Base-by-base conservation (phyloP, 1,140 invertebrate genomes). In the Prorops nasuta region DNA sequence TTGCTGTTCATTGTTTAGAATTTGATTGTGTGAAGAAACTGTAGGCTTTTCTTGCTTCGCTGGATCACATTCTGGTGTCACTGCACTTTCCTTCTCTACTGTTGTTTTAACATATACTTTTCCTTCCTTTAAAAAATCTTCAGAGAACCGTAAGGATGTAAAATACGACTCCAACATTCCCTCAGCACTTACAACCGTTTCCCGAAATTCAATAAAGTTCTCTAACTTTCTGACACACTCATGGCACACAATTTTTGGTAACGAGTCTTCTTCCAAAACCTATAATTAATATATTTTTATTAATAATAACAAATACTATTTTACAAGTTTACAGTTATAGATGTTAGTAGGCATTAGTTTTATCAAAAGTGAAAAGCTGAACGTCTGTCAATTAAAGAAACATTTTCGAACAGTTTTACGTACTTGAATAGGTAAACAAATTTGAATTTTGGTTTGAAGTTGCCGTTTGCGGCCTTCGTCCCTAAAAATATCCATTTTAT, bases 191-290 rank as follows among this genome's bases (percentile, higher is more conserved):
- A 81, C 75, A 52, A 85, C 86, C n/a, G 82, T 80, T 54, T 84
- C 80, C 46, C 84, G 71, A 63, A 87, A 86, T 16, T 81, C 79
- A 56, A 80, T 79, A 42, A 80, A 83, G 28, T 73, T 80, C 43
- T 88, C 85, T 36, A 87, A 57, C 50, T 83, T 83, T 53, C 80
- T 79, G 22, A 86, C 66, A 61, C 86, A 88, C 35, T 81, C 79
- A 3, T 78, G 77, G 59, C 86, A 88, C n/a, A 88, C 79, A 16
- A 84, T 83, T 78, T 87, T 87, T 40, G 86, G 86, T 46, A 88
- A 66, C 9, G 82, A 84, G 68, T 87, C 85, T 58, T 84, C 83
- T 66, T 86, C 85, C 39, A 80, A 73, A 15, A 87, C 78, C 85
- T 87, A 58, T 2, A 63, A 17, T 42, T 43, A 15, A 50, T 36